These are phyloP conservation scores for Paralichthys olivaceus DNA, from an alignment of 2,113 vertebrate species.

Conservation along the genomic window DNA sequence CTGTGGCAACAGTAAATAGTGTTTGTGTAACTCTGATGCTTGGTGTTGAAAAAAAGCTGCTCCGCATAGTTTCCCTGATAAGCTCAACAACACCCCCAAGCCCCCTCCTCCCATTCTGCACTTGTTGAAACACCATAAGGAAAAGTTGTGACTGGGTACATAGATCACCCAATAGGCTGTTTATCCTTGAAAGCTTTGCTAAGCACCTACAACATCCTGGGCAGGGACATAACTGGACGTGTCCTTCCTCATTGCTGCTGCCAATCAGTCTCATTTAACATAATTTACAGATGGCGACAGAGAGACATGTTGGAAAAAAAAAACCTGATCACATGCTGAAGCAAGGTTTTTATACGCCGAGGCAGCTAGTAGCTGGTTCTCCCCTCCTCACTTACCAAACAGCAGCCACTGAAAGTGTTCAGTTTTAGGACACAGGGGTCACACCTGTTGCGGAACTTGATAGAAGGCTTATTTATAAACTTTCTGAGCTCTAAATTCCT, in stretches of 20 bases:
- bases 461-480: conserved; percentile 99
- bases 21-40: conserved; percentile 35
- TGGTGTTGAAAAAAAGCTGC: conserved; percentile 53
- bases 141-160: conserved; percentile 46
- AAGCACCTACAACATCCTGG: conserved; percentile 67
- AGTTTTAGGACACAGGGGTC: conserved; percentile 99
- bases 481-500: conserved; percentile 98
- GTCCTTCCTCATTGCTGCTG: conserved; percentile 72
- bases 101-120: conserved; percentile 34
- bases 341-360: conserved; percentile 54
- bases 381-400: conserved; percentile 44
- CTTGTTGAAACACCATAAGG: conserved; percentile 61
- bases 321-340: conserved; percentile 26
- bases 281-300: conserved; percentile 33
- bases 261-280: conserved; percentile 43
- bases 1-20: conserved; percentile 14
- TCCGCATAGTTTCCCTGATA: conserved; percentile 50
- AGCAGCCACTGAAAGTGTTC: conserved; percentile 93
- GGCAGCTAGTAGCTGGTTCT: conserved; percentile 44
- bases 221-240: conserved; percentile 67
- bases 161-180: conserved; percentile 77
- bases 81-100: not conserved
- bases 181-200: conserved; percentile 74
- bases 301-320: conserved; percentile 23
- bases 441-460: conserved; percentile 99